Base-by-base conservation (phyloP, 1,140 invertebrate species). In the Caenorhabditis briggsae region DNA sequence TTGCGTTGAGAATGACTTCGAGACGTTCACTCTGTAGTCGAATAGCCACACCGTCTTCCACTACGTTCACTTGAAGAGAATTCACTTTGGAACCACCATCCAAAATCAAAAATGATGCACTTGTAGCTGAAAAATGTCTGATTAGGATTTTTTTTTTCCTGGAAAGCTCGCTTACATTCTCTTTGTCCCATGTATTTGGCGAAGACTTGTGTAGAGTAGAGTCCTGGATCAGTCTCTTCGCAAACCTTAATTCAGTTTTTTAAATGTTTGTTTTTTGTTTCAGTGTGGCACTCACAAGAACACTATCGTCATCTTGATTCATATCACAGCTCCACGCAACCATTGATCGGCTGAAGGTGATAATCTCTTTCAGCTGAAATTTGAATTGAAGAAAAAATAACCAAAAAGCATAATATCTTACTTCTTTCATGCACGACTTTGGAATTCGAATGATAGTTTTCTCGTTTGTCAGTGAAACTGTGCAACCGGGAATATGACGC, bases 101-200 rank as follows among this genome's bases (percentile, higher is more conserved):
- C 33, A 86, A 43, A 86, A 86, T 86, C 5, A 86, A 74, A 53
- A 86, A 86, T 33, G 85, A 86, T 9, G 85, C 74, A 25, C 74
- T 58, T 11, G 85, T 86, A 5, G 82, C 55, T 64, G 20, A 12
- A 83, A 20, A 83, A 53, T 5, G 20, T 48, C 1, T 14, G 23
- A 8, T 74, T 23, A 1, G 65, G 41, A 55, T 7, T n/a, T 16
- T 12, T 23, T 12, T 16, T 11, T 14, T n/a, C n/a, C 14, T 11
- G 16, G 20, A 16, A 23, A 9, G 8, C 18, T 5, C 53, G 2
- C 84, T 25, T 16, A 59, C 65, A 64, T 48, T 48, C 53, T 59
- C 46, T 58, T 20, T 53, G 61, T 20, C 48, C 50, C 16, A 46
- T 82, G 14, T 74, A 20, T 58, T 82, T 86, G 12, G 84, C 53